Evolutionary conservation across 2,888 invertebrate species (phyloP), one percentile per base, ranked within the genome.

Genomic region (Spialia ferax): DNA sequence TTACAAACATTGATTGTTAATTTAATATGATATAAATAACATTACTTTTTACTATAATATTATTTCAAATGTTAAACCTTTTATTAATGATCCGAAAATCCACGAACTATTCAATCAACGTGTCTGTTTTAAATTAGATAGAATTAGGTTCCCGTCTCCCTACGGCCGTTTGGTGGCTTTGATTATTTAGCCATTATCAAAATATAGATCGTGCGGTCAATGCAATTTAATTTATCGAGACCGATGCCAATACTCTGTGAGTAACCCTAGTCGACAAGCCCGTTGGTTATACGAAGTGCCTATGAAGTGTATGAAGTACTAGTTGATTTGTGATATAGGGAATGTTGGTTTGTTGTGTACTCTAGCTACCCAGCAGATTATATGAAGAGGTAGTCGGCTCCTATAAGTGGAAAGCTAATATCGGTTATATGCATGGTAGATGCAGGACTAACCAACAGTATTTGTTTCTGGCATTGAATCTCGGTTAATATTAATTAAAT

Each of bases 111-210:
- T 60, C 45, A 55, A 26, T 59, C 52, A 77, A 77, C 75, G 76
- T 80, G 78, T 80, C 77, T 66, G 42, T 38, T 66, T 76, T 73
- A 79, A 85, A 85, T 85, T 82, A 82, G 85, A 38, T 13, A 80
- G 75, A 79, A 83, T 84, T 84, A 82, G 79, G 75, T 70, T 73
- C 57, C 60, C 15, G 20, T 42, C 67, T 67, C 71, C 73, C 73
- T 56, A 48, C 74, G 70, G 69, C 73, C 63, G 69, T 73, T 78
- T 79, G 80, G 78, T 76, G 48, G 80, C 67, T 69, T 79, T 77
- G 84, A 87, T 87, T 87, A 89, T 88, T 88, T 88, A 85, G 84
- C 85, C 84, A 87, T 88, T 87, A 86, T 82, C 81, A 81, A 82
- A 79, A 79, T 76, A 77, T 79, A 67, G 76, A 74, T 75, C 73